Percentiles rank a stretch among this genome's conserved stretches.
Conservation (phyloP, 2,113 vertebrate genomes). For the Typhlomys cinereus region DNA sequence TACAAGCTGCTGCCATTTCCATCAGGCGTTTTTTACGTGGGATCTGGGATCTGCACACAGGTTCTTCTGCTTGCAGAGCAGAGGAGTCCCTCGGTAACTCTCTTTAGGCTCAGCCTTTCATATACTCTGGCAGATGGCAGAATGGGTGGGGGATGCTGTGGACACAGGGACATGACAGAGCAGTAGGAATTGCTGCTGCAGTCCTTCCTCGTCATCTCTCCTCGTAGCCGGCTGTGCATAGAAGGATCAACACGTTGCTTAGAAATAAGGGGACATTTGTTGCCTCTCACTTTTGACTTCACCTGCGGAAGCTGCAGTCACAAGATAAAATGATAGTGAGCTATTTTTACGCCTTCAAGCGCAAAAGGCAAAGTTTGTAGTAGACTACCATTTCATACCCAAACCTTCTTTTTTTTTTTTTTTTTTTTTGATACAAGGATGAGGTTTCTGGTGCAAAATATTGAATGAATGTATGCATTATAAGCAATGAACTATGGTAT, state of each 20-base stretch:
- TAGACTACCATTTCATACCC: background rate
- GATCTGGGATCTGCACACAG: no score
- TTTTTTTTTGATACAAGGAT: no score
- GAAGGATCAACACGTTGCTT: background rate
- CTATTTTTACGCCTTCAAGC: no score
- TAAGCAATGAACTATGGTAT: background rate
- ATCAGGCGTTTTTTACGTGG: no score
- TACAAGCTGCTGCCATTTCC: no score
- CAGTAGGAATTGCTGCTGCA: background rate
- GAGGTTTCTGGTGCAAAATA: constrained; percentile 7
- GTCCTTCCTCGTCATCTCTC: background rate
- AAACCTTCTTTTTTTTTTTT: background rate
- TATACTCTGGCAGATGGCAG: background rate
- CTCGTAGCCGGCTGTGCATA: background rate
- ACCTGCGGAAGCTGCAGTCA: no score
- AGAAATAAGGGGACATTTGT: background rate
- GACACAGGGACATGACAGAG: background rate
- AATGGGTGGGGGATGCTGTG: background rate
- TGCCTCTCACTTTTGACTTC: background rate
- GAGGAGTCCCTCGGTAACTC: no score
- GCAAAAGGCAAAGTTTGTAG: background rate
- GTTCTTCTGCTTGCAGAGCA: no score
- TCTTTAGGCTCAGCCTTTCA: background rate
- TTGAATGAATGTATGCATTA: background rate
- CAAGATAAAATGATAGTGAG: no score